Evolutionary conservation across 1,140 invertebrate genomes (phyloP), one percentile per base, ranked within the genome.

Genomic region (Drosophila kohkoa): DNA sequence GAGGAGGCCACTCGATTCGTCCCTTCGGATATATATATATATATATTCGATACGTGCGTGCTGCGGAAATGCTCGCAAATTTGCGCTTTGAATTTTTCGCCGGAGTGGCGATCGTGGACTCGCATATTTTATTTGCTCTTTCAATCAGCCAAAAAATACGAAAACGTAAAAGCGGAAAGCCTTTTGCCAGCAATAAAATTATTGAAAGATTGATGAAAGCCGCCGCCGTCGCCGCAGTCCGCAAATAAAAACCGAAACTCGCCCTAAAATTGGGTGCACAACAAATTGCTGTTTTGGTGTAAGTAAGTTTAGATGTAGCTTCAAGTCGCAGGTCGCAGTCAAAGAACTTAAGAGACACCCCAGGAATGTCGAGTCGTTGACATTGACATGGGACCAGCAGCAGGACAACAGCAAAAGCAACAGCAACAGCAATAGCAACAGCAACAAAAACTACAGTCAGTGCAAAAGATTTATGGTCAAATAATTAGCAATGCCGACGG

Each of bases 91-190:
- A 89, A 81, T 89, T 89, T 25, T 74, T 74, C 25, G 49, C 43
- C 30, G 60, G 16, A 3, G 20, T 25, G 64, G 13, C 59, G 81
- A 89, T 89, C 85, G 85, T 85, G 85, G 62, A 57, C 57, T 81
- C 63, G 81, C 74, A 88, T 88, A 83, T 89, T 89, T 88, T 89
- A 89, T 88, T 81, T 66, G 83, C 67, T 55, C 67, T 70, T 81
- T 89, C 81, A 88, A 88, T 88, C 85, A 81, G 75, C 52, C 1
- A 5, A 32, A 32, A 20, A 45, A 25, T 25, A 25, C 20, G 20
- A 25, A 25, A 25, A 25, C 20, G 20, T 25, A 4, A 70, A 77
- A 79, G 52, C 74, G 77, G 79, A 86, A 77, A 58, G 60, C 45
- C 63, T 71, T 45, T 57, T 57, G 59, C 38, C 30, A 46, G 41